phyloP scores from a whole-genome alignment of 2,113 vertebrate species.

The Numida meleagris region DNA sequence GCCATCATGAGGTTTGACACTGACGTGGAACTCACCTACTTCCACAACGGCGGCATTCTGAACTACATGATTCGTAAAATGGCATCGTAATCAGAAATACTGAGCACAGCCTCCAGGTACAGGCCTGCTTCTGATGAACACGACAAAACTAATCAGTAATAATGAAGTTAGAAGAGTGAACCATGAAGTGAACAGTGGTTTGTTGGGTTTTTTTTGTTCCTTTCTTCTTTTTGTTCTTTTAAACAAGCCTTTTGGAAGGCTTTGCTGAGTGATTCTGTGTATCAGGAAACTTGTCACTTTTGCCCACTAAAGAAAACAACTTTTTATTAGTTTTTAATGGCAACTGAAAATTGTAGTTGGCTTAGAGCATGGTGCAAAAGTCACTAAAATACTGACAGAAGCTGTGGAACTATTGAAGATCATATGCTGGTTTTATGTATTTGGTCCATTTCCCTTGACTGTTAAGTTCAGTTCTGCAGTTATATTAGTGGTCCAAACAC shows the following conservation, averaged over 20 bases:
- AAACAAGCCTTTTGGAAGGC: not conserved
- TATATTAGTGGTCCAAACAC: constrained; percentile 6
- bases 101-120: not conserved
- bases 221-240: not conserved
- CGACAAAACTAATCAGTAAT: not conserved
- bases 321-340: constrained; percentile 1
- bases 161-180: not conserved
- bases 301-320: not conserved
- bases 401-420: constrained; percentile 1
- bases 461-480: not conserved
- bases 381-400: not conserved
- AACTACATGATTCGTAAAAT: constrained; percentile 99
- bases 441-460: not conserved
- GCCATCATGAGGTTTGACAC: constrained; percentile 94
- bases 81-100: constrained; percentile 66
- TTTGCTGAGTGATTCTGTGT: not conserved
- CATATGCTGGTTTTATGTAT: not conserved
- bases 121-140: not conserved
- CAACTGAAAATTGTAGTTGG: not conserved
- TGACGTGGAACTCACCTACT: constrained; percentile 94
- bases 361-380: constrained; percentile 8
- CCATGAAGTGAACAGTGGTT: not conserved
- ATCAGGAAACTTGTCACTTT: not conserved
- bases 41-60: constrained; percentile 92
- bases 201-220: not conserved